Conservation (phyloP, 2,888 invertebrate genomes). For the Spisula solida region DNA sequence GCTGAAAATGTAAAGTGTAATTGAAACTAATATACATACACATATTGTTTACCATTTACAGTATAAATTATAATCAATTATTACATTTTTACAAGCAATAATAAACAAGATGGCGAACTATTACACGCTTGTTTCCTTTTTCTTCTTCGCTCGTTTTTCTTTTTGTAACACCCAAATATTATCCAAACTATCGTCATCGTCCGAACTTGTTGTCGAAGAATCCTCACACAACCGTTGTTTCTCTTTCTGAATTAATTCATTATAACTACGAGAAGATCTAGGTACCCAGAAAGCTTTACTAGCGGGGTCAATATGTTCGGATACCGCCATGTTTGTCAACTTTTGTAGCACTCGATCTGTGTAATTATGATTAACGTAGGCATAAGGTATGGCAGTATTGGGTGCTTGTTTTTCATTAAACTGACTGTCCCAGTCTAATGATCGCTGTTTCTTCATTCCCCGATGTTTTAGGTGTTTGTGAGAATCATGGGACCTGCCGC, state of each 20-base stretch:
- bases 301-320: constrained; percentile 74
- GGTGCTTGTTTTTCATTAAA: constrained; percentile 75
- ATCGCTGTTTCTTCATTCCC: constrained; percentile 80
- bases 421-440: constrained; percentile 84
- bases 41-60: not conserved
- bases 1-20: too few species aligned
- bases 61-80: not conserved
- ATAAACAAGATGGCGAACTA: not conserved
- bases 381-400: constrained; percentile 80
- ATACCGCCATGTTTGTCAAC: constrained; percentile 79
- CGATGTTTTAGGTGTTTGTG: constrained; percentile 76
- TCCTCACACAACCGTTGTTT: constrained; percentile 79
- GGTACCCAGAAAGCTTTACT: constrained; percentile 82
- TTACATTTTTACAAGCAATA: constrained; percentile 5
- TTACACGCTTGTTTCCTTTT: constrained; percentile 86
- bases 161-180: constrained; percentile 84
- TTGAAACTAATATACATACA: constrained; percentile 4
- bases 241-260: constrained; percentile 70
- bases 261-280: constrained; percentile 80
- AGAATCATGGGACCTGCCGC: constrained; percentile 70
- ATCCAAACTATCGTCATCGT: constrained; percentile 81
- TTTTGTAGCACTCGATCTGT: constrained; percentile 83
- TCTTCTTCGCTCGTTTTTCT: constrained; percentile 77
- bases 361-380: constrained; percentile 85
- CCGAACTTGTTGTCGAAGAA: constrained; percentile 75